These are phyloP conservation scores for Paramisgurnus dabryanus DNA, from an alignment of 2,113 vertebrate genomes.

Conservation along the genomic window DNA sequence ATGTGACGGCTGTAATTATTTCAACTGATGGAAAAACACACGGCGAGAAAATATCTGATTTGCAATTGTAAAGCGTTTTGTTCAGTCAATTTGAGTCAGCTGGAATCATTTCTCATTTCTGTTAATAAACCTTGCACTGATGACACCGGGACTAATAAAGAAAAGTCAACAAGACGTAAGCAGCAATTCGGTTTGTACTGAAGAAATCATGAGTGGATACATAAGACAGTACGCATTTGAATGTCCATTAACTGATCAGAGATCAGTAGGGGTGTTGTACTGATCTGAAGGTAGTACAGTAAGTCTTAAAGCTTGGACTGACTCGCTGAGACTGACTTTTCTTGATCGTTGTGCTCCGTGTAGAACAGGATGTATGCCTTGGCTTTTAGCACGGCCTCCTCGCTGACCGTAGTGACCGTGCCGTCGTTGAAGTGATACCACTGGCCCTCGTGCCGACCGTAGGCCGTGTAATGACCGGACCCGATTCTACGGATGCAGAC, in stretches of 20 bases:
- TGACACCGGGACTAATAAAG: slow-evolving; percentile 60
- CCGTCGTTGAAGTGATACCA: slow-evolving; percentile 99
- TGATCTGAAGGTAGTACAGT: slow-evolving; percentile 63
- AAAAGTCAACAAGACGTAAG: slow-evolving; percentile 75
- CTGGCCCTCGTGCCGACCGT: slow-evolving; percentile 84
- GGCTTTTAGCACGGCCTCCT: slow-evolving; percentile 91
- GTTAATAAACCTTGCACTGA: not conserved
- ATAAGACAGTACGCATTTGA: not conserved
- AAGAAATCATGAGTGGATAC: slow-evolving; percentile 57
- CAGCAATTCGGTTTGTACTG: slow-evolving; percentile 80
- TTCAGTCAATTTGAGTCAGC: not conserved
- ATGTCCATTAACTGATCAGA: slow-evolving; percentile 62
- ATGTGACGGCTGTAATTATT: slow-evolving; percentile 25
- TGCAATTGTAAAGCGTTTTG: slow-evolving; percentile 19
- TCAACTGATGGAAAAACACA: not conserved
- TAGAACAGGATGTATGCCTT: slow-evolving; percentile 99
- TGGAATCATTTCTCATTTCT: slow-evolving; percentile 67
- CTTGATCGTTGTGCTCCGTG: slow-evolving; percentile 80
- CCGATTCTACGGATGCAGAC: slow-evolving; percentile 78
- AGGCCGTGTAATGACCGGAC: slow-evolving; percentile 96
- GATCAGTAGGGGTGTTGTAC: slow-evolving; percentile 70
- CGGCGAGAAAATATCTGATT: slow-evolving; percentile 7
- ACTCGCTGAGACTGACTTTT: slow-evolving; percentile 27
- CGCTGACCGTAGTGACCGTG: slow-evolving; percentile 89
- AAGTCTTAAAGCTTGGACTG: slow-evolving; percentile 75